phyloP scores from a whole-genome alignment of 2,888 invertebrate species.

The Eulithis testata region DNA sequence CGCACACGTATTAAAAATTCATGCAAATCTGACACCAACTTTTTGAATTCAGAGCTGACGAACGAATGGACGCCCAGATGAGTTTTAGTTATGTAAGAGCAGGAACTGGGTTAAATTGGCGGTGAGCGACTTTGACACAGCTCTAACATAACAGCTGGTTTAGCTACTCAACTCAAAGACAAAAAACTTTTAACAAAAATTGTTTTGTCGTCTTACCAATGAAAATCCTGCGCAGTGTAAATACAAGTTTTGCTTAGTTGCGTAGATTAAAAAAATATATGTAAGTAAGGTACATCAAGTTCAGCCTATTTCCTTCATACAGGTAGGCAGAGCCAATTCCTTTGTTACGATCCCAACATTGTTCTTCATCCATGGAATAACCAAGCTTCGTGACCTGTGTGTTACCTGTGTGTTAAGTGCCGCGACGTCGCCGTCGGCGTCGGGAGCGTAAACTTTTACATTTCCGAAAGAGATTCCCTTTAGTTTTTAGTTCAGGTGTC shows the following conservation, averaged over 20 bases:
- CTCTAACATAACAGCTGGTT: not conserved
- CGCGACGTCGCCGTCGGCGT: conserved; percentile 4
- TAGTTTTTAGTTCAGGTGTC: conserved; percentile 33
- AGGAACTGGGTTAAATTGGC: conserved; percentile 28
- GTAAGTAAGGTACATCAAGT: too few relatives aligned
- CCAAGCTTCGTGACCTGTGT: not conserved
- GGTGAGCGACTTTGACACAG: conserved; percentile 7
- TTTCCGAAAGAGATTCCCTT: conserved; percentile 40
- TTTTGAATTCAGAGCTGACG: conserved; percentile 13
- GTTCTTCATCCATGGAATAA: not conserved
- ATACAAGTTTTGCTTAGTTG: too few relatives aligned
- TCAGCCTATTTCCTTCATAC: too few relatives aligned
- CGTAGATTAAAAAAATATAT: too few relatives aligned
- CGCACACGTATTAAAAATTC: conserved; percentile 19
- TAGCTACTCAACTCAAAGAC: not conserved
- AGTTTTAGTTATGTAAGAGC: conserved; percentile 29
- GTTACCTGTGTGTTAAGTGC: conserved; percentile 11
- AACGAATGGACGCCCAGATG: conserved; percentile 16
- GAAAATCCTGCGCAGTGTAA: too few relatives aligned
- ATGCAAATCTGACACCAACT: conserved; percentile 21
- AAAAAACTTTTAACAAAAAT: not conserved
- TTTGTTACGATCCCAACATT: too few relatives aligned
- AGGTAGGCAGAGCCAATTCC: too few relatives aligned
- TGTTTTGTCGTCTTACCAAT: too few relatives aligned
- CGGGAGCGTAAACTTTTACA: conserved; percentile 29